A percentile compares a stretch with the other conserved stretches of the same genome.
Evolutionary conservation across 2,888 invertebrate species (phyloP).

Genomic region (Nebria brevicollis): DNA sequence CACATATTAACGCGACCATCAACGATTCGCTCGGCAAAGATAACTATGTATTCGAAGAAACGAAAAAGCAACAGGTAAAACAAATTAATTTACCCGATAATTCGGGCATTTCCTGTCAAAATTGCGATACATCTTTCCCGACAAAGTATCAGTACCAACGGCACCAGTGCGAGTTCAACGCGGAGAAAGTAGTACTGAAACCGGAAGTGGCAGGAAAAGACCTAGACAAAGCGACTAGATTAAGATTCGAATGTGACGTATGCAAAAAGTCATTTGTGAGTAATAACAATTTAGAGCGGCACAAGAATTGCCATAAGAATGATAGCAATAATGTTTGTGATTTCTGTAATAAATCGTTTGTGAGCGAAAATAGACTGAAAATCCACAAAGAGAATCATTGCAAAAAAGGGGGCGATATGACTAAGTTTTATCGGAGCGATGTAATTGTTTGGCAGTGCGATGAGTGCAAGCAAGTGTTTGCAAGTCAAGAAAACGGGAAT

Average conservation of each 20-base stretch:
- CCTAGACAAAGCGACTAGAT: constrained; percentile 57
- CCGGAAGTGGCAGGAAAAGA: constrained; percentile 58
- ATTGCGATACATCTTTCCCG: constrained; percentile 62
- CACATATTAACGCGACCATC: constrained; percentile 49
- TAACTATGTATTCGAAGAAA: constrained; percentile 44
- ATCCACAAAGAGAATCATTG: constrained; percentile 64
- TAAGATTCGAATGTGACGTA: constrained; percentile 59
- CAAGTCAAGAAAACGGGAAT: constrained; percentile 51
- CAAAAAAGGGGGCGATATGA: constrained; percentile 60
- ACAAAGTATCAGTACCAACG: constrained; percentile 63
- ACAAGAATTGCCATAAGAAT: constrained; percentile 59
- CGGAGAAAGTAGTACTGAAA: constrained; percentile 61
- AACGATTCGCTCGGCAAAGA: constrained; percentile 49
- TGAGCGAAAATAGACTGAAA: constrained; percentile 61
- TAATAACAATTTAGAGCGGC: constrained; percentile 60
- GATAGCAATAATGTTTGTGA: constrained; percentile 60
- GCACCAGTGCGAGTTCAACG: constrained; percentile 63
- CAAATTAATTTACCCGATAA: constrained; percentile 50
- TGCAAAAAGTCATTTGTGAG: constrained; percentile 62
- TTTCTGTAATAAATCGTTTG: constrained; percentile 62
- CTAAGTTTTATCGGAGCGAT: constrained; percentile 62
- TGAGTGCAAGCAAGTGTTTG: constrained; percentile 62
- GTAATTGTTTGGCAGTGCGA: constrained; percentile 62
- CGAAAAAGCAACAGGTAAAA: constrained; percentile 49
- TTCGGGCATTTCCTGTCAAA: constrained; percentile 61